Conservation (phyloP, 2,113 vertebrate species). For the Solenodon paradoxus region DNA sequence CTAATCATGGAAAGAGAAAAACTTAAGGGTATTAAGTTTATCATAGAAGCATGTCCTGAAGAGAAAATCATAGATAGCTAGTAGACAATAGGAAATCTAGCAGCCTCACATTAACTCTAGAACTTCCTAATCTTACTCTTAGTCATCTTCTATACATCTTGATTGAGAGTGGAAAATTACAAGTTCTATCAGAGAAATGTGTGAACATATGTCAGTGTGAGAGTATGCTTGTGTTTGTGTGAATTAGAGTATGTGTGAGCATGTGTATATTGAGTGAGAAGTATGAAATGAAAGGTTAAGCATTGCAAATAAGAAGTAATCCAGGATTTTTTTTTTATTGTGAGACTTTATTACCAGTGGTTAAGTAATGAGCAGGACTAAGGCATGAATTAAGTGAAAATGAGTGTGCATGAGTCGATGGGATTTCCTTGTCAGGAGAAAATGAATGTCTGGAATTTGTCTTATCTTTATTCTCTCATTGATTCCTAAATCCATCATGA, state of each 20-base stretch:
- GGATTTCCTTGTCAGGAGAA: neutral
- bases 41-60: neutral
- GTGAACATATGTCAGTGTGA: no score
- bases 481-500: neutral
- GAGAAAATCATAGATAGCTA: neutral
- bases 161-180: neutral
- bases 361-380: neutral
- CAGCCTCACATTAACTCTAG: neutral
- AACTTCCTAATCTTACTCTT: neutral
- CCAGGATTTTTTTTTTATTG: neutral
- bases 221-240: neutral
- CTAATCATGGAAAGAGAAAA: neutral
- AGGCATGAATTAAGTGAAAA: neutral
- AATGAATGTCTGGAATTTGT: neutral
- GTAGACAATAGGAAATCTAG: neutral
- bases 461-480: accelerated
- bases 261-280: neutral
- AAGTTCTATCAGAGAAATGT: neutral
- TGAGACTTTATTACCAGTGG: neutral
- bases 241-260: accelerated
- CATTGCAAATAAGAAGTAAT: neutral
- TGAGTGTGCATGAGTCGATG: neutral
- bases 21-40: neutral
- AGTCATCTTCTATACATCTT: neutral
- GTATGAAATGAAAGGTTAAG: neutral